These are phyloP conservation scores for Lordiphosa clarofinis DNA, from an alignment of 1,140 invertebrate species.

Conservation along the genomic window DNA sequence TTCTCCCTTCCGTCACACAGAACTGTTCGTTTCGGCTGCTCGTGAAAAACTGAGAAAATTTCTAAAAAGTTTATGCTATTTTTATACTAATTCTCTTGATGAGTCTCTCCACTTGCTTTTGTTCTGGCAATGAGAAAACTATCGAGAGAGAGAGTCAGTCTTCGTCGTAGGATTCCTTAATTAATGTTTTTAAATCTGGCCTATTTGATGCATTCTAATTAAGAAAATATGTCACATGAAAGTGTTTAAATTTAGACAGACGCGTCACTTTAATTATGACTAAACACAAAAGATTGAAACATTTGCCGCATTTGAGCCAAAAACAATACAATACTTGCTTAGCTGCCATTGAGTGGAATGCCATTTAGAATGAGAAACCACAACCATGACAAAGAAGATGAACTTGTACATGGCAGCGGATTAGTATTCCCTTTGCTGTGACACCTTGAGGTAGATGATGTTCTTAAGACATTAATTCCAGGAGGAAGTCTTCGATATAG, in stretches of 20 bases:
- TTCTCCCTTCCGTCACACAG: constrained; percentile 41
- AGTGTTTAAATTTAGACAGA: constrained; percentile 56
- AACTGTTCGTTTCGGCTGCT: constrained; percentile 67
- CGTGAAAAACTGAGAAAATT: constrained; percentile 66
- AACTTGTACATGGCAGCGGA: too few species aligned
- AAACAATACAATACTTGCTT: constrained; percentile 2
- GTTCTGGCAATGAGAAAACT: constrained; percentile 15
- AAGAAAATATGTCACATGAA: constrained; percentile 54
- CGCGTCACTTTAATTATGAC: constrained; percentile 66
- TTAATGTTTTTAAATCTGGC: constrained; percentile 18
- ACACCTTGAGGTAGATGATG: too few species aligned
- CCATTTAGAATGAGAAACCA: too few species aligned
- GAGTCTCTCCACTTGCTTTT: constrained; percentile 21
- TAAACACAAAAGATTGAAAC: constrained; percentile 27
- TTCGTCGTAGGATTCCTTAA: constrained; percentile 22
- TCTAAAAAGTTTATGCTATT: constrained; percentile 61
- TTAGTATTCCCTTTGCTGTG: too few species aligned
- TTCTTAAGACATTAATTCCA: too few species aligned
- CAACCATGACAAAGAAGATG: too few species aligned
- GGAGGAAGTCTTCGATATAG: too few species aligned
- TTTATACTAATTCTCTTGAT: constrained; percentile 42
- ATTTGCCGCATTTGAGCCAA: too few species aligned
- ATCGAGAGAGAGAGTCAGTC: constrained; percentile 7
- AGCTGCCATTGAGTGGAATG: constrained; percentile 7
- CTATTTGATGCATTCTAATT: constrained; percentile 56